Evolutionary conservation across 2,113 vertebrate genomes (phyloP), one percentile per base, ranked within the genome.

Genomic region (Nymphicus hollandicus): DNA sequence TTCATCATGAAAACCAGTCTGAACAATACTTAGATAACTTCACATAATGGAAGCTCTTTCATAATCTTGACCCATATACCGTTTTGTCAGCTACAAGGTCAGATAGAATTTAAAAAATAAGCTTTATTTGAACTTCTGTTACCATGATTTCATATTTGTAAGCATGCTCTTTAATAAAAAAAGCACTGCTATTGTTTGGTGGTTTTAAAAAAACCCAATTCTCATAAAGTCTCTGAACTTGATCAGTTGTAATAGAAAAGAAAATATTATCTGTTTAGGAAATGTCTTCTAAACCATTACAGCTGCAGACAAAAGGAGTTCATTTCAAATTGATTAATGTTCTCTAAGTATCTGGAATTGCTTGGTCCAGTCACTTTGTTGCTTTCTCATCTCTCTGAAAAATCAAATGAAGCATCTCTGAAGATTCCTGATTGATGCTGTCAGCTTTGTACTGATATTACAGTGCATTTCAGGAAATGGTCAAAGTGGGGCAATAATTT

Each of bases 51-150:
- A 98, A 98, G 63, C 93, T 58, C 88, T 95, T 97, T 97, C 93
- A 96, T 97, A 98, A 97, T 95, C 79, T 87, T 97, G 93, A 97
- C 93, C 96, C 49, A 10, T 94, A 91, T 92, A 95, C 91, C 94
- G 85, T 97, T 98, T 97, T 97, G 94, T 98, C 97, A 97, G 96
- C 97, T 97, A 96, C 98, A 98, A 98, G 98, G 98, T 98, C 97
- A 98, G 95, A 93, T 69, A 95, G 95, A 97, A 97, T 97, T 97
- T 94, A 71, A 96, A 96, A 97, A 97, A 94, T 96, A 89, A 89
- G 73, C 72, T 96, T 94, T 96, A 88, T 82, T 86, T 94, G 79
- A 88, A 72, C 68, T 95, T 84, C 60, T 87, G 64, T 82, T 88
- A 52, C 95, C 90, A 83, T 92, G 56, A 77, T 88, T 96, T 97